Evolutionary conservation across 2,888 invertebrate species (phyloP).

Genomic region (Hanleya hanleyi): DNA sequence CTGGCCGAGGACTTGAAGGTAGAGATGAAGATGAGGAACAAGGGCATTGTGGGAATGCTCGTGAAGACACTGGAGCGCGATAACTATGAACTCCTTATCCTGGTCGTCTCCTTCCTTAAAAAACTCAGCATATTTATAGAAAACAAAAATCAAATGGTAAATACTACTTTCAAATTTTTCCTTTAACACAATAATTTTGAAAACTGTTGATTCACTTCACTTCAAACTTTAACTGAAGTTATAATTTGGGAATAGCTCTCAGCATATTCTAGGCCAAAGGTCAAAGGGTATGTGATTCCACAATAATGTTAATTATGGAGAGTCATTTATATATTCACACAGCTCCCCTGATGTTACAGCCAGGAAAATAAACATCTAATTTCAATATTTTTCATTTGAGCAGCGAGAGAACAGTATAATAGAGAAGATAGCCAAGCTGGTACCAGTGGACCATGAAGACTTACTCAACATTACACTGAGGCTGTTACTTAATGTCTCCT

Average conservation of each 20-base stretch:
- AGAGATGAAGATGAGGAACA: conserved; percentile 97
- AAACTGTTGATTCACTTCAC: too few species aligned
- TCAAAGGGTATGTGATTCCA: too few species aligned
- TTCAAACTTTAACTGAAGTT: too few species aligned
- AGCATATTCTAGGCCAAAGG: too few species aligned
- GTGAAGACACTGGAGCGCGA: conserved; percentile 91
- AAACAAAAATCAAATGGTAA: conserved; percentile 95
- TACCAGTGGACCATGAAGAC: conserved; percentile 80
- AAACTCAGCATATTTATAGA: conserved; percentile 95
- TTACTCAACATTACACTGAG: conserved; percentile 89
- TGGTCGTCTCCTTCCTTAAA: conserved; percentile 94
- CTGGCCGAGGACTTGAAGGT: conserved; percentile 96
- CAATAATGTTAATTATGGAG: not conserved
- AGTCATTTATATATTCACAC: not conserved
- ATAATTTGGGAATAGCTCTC: too few species aligned
- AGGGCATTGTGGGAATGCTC: conserved; percentile 90
- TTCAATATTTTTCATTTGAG: too few species aligned
- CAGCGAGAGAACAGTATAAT: conserved; percentile 67
- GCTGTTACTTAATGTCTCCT: conserved; percentile 95
- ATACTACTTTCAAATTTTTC: too few species aligned
- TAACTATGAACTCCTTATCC: conserved; percentile 89
- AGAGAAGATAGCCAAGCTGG: conserved; percentile 84
- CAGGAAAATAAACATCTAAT: not conserved
- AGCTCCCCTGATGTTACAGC: not conserved
- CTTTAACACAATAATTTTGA: too few species aligned